These are phyloP conservation scores for Tachysurus fulvidraco DNA, from an alignment of 2,113 vertebrate species.

Conservation along the genomic window DNA sequence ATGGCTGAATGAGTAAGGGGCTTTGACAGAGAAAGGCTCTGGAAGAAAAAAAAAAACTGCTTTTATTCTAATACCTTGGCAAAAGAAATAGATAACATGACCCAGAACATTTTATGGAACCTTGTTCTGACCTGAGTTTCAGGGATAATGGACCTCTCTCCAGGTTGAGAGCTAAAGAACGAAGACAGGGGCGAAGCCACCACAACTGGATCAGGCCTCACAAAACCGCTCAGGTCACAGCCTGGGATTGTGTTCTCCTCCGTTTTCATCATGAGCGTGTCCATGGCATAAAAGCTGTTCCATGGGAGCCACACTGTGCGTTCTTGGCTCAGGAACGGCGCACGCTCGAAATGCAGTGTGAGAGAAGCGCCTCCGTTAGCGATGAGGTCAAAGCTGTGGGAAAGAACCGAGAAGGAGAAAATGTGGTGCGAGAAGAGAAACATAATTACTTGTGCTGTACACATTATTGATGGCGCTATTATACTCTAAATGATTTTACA, in stretches of 20 bases:
- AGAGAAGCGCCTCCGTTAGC: constrained; percentile 93
- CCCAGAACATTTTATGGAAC: not conserved
- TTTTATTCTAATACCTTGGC: not conserved
- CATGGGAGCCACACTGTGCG: constrained; percentile 96
- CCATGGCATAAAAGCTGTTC: constrained; percentile 98
- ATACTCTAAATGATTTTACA: constrained; percentile 48
- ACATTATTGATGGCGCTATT: constrained; percentile 51
- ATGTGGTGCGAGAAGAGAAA: constrained; percentile 17
- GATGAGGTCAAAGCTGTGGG: constrained; percentile 91
- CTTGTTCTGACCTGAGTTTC: constrained; percentile 89
- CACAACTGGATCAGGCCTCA: constrained; percentile 92
- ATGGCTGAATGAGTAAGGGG: not conserved
- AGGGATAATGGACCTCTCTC: constrained; percentile 90
- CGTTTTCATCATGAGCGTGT: constrained; percentile 96
- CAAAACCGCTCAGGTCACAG: constrained; percentile 96
- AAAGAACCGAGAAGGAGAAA: constrained; percentile 17
- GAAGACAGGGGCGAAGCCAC: constrained; percentile 96
- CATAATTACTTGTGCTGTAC: constrained; percentile 42
- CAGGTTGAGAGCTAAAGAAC: constrained; percentile 93
- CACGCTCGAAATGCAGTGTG: constrained; percentile 93
- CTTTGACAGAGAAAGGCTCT: not conserved
- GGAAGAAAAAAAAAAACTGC: not conserved
- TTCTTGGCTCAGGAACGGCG: constrained; percentile 96
- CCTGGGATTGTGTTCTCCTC: constrained; percentile 99
- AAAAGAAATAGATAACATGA: not conserved